phyloP scores from a whole-genome alignment of 2,113 vertebrate genomes.

The Gymnogyps californianus region DNA sequence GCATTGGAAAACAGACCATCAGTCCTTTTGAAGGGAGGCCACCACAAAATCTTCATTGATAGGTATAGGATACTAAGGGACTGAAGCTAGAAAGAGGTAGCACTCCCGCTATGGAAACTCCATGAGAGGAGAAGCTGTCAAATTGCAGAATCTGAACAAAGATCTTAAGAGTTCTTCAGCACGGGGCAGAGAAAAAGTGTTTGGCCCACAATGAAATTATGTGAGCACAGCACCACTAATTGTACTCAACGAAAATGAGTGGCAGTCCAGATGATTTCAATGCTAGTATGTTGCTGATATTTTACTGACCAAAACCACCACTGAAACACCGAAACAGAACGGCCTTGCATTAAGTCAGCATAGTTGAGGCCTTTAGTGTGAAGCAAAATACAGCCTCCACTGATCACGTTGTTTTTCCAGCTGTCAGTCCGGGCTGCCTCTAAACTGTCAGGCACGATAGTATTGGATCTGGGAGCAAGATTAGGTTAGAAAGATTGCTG shows the following conservation, averaged over 20 bases:
- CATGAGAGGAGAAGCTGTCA: neutral
- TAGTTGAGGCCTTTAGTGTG: neutral
- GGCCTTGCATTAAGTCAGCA: neutral
- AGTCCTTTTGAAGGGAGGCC: neutral
- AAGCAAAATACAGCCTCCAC: neutral
- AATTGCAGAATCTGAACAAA: neutral
- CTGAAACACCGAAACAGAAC: neutral
- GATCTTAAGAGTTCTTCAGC: neutral
- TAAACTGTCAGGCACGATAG: neutral
- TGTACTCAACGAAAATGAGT: neutral
- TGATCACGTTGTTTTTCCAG: neutral
- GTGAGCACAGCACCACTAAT: neutral
- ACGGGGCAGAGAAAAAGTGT: neutral
- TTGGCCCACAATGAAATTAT: neutral
- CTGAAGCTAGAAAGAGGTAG: neutral
- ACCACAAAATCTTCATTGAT: neutral
- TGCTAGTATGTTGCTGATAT: neutral
- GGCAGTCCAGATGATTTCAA: neutral
- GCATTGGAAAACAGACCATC: neutral
- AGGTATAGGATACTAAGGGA: neutral
- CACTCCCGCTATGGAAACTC: rapidly evolving
- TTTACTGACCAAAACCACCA: neutral
- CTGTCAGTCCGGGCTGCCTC: neutral
- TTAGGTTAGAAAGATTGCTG: neutral
- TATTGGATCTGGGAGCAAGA: neutral